Evolutionary conservation across 1,140 invertebrate species (phyloP), one percentile per base, ranked within the genome.

Genomic region (Campoletis sonorensis): DNA sequence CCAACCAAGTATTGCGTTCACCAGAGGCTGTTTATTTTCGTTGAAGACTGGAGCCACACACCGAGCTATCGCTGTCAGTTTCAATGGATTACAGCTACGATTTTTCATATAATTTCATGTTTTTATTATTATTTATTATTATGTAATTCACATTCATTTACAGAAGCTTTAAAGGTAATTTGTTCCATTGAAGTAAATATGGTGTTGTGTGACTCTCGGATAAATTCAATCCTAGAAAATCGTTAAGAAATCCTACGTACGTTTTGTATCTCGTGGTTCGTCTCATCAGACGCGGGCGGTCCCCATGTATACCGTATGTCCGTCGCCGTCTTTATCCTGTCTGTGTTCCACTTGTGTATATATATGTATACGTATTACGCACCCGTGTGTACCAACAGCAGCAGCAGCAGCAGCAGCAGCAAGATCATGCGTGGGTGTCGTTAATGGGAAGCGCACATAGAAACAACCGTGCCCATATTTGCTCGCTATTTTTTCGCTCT

Each of bases 171-270:
- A 16, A 23, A 26, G 27, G 5, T 27, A 7, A 26, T 64, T 45
- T 45, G 5, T 45, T 45, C 1, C 40, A 45, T 45, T 45, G 7
- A 45, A 45, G 2, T 45, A 13, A 45, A 8, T 45, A 67, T 67
- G 26, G 33, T 45, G 26, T 81, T 64, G 45, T 64, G 45, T 81
- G 84, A 84, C 79, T 70, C 84, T 80, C 81, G 68, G 84, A 86
- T 86, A 87, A 87, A 87, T 87, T 87, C 85, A 87, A 86, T 86
- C 84, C n/a, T 86, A 79, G 81, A 82, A 85, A 85, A 85, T 85
- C 86, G 86, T 87, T 87, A 87, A 84, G 85, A 58, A 75, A 40
- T 58, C 27, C 79, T 84, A 86, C 84, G 85, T 81, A 84, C 76
- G 81, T 86, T 83, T 64, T 64, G 33, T 68, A 64, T 81, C 76